Evolutionary conservation across 2,113 vertebrate species (phyloP).

Genomic region (Nycticebus coucang): DNA sequence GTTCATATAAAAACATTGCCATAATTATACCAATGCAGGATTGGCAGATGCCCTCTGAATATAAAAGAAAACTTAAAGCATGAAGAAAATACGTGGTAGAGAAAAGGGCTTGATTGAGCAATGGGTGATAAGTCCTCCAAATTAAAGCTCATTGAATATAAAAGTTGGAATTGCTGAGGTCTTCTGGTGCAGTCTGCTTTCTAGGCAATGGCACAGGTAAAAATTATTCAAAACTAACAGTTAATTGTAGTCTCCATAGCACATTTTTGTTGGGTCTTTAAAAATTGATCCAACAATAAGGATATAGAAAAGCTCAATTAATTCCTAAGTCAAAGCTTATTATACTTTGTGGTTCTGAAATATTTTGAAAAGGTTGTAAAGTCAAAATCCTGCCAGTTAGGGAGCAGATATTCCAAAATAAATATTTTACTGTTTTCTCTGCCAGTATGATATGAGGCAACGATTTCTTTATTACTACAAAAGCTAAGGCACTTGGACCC

Average conservation of each 20-base stretch:
- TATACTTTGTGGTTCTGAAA: conserved; percentile 6
- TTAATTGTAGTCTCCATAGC: neutral
- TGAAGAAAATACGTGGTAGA: neutral
- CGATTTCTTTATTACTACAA: neutral
- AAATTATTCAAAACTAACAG: neutral
- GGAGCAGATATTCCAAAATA: conserved; percentile 33
- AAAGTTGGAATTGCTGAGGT: neutral
- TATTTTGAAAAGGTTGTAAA: neutral
- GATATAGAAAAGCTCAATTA: neutral
- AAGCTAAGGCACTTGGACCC: neutral
- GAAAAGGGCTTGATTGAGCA: neutral
- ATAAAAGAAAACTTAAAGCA: neutral
- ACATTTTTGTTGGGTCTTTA: neutral
- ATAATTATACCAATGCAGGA: neutral
- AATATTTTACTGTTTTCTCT: conserved; percentile 10
- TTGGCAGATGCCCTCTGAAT: neutral
- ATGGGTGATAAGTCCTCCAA: neutral
- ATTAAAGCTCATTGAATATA: neutral
- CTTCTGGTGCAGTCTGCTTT: neutral
- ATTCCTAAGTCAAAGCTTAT: neutral
- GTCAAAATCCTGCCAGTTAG: neutral
- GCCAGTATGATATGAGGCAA: neutral
- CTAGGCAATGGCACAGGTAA: neutral
- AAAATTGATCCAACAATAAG: neutral
- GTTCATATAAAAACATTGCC: neutral